A percentile compares a stretch with the other conserved stretches of the same genome.
Evolutionary conservation across 2,113 vertebrate species (phyloP).

Genomic region (Calypte anna): DNA sequence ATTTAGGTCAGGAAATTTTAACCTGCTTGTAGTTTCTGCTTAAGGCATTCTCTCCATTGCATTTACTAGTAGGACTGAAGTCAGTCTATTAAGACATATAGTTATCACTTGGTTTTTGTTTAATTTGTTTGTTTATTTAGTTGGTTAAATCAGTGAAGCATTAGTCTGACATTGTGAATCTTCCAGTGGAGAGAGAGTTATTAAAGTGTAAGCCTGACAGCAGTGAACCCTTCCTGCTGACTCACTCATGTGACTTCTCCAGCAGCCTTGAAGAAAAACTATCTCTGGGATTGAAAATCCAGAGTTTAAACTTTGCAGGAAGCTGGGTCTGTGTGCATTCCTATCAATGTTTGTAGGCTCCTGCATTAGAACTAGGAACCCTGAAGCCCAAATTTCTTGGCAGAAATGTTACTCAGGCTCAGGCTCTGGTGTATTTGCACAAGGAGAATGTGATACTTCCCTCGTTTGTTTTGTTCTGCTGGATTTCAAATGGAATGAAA

Average conservation of each 20-base stretch:
- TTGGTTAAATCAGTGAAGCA: fast-evolving
- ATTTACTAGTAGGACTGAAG: neutral
- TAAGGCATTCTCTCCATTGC: neutral
- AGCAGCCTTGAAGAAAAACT: neutral
- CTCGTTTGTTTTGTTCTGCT: neutral
- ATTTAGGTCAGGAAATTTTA: neutral
- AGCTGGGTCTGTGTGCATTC: neutral
- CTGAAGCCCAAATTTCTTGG: neutral
- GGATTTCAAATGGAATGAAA: neutral
- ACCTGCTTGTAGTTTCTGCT: neutral
- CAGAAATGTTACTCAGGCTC: neutral
- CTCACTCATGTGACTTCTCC: constrained; percentile 28
- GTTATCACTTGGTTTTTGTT: too few relatives aligned
- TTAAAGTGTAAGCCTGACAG: neutral
- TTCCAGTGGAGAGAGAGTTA: neutral
- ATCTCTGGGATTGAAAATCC: neutral
- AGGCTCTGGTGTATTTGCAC: neutral
- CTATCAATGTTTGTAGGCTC: neutral
- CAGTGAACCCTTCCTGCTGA: constrained; percentile 29
- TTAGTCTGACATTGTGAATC: neutral
- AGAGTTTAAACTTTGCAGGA: neutral
- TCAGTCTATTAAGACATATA: neutral
- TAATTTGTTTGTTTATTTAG: neutral
- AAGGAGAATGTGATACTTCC: neutral
- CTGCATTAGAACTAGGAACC: neutral